Conservation (phyloP, 2,888 invertebrate species). For the Hofmannophila pseudospretella region DNA sequence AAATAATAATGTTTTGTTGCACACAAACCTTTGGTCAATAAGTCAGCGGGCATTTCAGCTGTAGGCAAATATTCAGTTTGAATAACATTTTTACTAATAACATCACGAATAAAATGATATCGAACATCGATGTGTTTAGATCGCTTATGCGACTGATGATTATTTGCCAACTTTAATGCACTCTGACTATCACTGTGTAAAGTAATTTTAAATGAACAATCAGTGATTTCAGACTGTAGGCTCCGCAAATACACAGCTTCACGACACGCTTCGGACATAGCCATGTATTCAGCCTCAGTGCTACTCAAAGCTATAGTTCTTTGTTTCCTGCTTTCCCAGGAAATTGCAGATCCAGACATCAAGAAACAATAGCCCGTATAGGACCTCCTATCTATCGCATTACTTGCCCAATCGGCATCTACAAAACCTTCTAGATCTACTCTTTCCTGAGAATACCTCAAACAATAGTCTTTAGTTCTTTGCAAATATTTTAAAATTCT, state of each 20-base stretch:
- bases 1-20: slow-evolving; percentile 13
- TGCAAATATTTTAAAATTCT: slow-evolving; percentile 7
- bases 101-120: slow-evolving; percentile 14
- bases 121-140: slow-evolving; percentile 15
- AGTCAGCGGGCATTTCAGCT: slow-evolving; percentile 19
- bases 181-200: slow-evolving; percentile 12
- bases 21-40: slow-evolving; percentile 15
- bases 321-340: too few species aligned
- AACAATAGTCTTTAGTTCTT: slow-evolving; percentile 4
- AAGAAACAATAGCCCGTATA: slow-evolving; percentile 6
- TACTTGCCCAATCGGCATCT: slow-evolving; percentile 5
- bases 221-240: too few species aligned
- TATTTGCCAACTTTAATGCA: slow-evolving; percentile 11
- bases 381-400: slow-evolving; percentile 1
- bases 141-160: slow-evolving; percentile 4
- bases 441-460: slow-evolving; percentile 1
- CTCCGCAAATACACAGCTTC: slow-evolving; percentile 14
- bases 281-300: slow-evolving; percentile 9
- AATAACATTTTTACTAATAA: slow-evolving; percentile 8
- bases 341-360: too few species aligned
- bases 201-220: too few species aligned
- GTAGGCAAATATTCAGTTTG: slow-evolving; percentile 9
- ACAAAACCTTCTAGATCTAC: neutral
- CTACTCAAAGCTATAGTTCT: too few species aligned
- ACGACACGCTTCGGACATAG: slow-evolving; percentile 8